Evolutionary conservation across 2,113 vertebrate species (phyloP).

Genomic region (Nesoenas mayeri): DNA sequence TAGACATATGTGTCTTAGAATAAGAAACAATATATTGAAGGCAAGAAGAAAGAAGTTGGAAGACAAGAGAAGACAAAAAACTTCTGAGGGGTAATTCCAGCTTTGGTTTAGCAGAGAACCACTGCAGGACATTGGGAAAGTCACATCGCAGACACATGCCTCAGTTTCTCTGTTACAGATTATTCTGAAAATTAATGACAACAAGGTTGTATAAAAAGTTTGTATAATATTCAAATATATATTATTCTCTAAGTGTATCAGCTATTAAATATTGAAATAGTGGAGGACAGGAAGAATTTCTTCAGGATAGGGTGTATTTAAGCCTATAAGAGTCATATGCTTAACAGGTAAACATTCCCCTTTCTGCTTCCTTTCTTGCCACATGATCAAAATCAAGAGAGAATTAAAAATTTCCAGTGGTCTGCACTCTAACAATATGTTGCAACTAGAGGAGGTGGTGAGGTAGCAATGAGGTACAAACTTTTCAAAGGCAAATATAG

Average conservation of each 20-base stretch:
- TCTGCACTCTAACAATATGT: neutral
- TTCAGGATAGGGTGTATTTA: neutral
- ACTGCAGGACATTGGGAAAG: neutral
- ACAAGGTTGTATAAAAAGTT: neutral
- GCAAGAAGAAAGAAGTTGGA: neutral
- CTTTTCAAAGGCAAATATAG: neutral
- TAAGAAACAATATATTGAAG: neutral
- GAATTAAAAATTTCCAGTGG: neutral
- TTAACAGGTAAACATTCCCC: neutral
- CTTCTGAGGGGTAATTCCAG: neutral
- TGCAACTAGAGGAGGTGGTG: neutral
- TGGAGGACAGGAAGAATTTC: neutral
- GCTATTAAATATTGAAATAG: neutral
- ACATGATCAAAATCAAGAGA: neutral
- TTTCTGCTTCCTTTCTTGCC: neutral
- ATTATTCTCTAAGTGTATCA: neutral
- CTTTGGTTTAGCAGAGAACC: neutral
- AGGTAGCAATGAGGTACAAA: neutral
- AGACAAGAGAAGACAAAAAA: neutral
- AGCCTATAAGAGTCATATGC: neutral
- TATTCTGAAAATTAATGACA: neutral
- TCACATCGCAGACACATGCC: neutral
- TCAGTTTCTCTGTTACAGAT: neutral
- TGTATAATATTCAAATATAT: neutral
- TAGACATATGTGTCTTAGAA: neutral